Conservation (phyloP, 2,888 invertebrate species). For the Drosophila crucigera region DNA sequence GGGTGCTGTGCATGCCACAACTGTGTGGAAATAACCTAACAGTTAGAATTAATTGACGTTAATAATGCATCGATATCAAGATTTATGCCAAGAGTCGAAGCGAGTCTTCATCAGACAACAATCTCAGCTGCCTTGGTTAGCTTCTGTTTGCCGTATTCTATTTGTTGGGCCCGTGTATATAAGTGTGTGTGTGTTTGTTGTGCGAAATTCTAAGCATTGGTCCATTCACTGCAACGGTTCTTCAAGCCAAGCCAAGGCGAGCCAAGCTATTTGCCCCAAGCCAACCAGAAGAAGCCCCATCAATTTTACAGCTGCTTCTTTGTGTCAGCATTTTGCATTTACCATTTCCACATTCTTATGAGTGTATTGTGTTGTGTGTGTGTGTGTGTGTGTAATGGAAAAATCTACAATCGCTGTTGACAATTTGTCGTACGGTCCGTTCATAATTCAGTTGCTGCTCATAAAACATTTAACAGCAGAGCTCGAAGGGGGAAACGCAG, state of each 20-base stretch:
- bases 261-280: conserved; percentile 10
- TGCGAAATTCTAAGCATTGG: conserved; percentile 41
- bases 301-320: conserved; percentile 63
- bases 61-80: conserved; percentile 78
- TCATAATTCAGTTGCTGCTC: conserved; percentile 43
- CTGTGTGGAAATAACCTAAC: conserved; percentile 60
- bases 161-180: conserved; percentile 31
- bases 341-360: conserved; percentile 27
- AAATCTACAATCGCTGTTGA: conserved; percentile 56
- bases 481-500: conserved; percentile 7
- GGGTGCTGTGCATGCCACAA: conserved; percentile 28
- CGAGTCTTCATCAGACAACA: conserved; percentile 34
- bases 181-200: conserved; percentile 10
- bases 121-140: not conserved
- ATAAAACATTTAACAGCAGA: conserved; percentile 37
- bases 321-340: conserved; percentile 57
- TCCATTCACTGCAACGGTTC: conserved; percentile 56
- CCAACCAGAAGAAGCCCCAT: conserved; percentile 34
- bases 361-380: conserved; percentile 13
- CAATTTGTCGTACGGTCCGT: conserved; percentile 57
- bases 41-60: conserved; percentile 79
- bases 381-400: conserved; percentile 37
- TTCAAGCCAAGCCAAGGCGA: conserved; percentile 22
- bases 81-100: conserved; percentile 54
- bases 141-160: conserved; percentile 21